Conservation (phyloP, 2,113 vertebrate species). For the Upupa epops region DNA sequence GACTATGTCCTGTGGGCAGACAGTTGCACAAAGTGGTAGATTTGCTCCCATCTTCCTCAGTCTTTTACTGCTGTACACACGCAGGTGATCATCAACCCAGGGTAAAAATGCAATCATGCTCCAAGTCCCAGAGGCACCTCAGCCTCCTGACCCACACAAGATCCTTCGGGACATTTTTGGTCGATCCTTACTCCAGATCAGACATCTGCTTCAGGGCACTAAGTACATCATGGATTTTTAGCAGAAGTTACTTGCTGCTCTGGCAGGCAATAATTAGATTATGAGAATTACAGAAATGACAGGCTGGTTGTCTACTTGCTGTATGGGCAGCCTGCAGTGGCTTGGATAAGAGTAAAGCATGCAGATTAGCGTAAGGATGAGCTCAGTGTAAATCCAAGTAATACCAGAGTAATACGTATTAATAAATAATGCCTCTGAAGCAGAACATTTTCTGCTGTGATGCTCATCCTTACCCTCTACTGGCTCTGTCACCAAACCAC, state of each 20-base stretch:
- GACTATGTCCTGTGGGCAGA: no score
- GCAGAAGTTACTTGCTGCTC: slow-evolving; percentile 5
- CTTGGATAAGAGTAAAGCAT: slow-evolving; percentile 22
- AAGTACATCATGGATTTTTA: background rate
- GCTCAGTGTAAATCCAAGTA: slow-evolving; percentile 45
- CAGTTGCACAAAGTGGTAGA: no score
- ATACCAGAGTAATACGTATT: slow-evolving; percentile 21
- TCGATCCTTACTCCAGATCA: background rate
- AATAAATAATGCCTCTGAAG: slow-evolving; percentile 14
- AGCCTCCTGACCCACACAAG: background rate
- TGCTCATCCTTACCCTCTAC: background rate
- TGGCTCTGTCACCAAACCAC: background rate
- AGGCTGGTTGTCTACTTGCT: slow-evolving; percentile 20
- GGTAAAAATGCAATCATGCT: background rate
- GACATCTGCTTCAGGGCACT: background rate
- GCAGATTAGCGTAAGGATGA: slow-evolving; percentile 42
- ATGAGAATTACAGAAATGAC: slow-evolving; percentile 15
- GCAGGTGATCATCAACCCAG: background rate
- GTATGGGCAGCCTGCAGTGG: background rate
- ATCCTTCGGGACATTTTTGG: background rate
- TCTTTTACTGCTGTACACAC: background rate
- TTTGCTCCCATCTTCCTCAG: background rate
- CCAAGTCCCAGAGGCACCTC: background rate
- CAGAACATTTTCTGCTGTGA: background rate
- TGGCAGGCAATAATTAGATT: slow-evolving; percentile 55